Evolutionary conservation across 2,797 vertebrate genomes (phyloP).

Genomic region (Sebastes umbrosus): DNA sequence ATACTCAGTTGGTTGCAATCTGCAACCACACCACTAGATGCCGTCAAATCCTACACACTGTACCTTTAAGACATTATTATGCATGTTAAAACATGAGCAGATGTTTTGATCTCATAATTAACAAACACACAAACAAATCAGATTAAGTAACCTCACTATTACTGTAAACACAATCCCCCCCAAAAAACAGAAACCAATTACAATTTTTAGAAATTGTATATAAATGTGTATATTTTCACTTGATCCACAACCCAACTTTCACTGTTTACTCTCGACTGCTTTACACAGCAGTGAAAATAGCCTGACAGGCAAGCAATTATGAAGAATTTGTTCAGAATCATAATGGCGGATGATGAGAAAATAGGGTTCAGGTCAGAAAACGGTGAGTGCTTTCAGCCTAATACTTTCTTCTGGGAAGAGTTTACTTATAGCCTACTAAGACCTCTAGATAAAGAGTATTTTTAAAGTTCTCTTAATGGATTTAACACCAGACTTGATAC

Average conservation of each 20-base stretch:
- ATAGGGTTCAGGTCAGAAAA: neutral
- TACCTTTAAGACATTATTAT: neutral
- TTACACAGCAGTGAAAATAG: neutral
- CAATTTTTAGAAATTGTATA: neutral
- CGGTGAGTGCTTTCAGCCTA: neutral
- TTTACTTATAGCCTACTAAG: neutral
- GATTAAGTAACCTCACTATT: neutral
- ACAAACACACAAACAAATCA: neutral
- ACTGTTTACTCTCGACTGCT: neutral
- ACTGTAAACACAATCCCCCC: neutral
- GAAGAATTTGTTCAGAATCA: neutral
- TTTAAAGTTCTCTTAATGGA: neutral
- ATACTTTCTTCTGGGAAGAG: slow-evolving; percentile 19
- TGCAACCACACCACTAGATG: too few species aligned
- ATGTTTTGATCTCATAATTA: neutral
- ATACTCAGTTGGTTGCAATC: too few species aligned
- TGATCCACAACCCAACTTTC: neutral
- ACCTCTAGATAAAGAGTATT: neutral
- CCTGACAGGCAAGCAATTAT: neutral
- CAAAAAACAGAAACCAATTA: neutral
- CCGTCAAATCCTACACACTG: too few species aligned
- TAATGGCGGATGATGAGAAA: slow-evolving; percentile 7
- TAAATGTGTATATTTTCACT: neutral
- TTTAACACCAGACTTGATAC: neutral
- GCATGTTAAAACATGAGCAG: neutral